Base-by-base conservation (phyloP, 2,113 vertebrate species). In the Trinectes maculatus region DNA sequence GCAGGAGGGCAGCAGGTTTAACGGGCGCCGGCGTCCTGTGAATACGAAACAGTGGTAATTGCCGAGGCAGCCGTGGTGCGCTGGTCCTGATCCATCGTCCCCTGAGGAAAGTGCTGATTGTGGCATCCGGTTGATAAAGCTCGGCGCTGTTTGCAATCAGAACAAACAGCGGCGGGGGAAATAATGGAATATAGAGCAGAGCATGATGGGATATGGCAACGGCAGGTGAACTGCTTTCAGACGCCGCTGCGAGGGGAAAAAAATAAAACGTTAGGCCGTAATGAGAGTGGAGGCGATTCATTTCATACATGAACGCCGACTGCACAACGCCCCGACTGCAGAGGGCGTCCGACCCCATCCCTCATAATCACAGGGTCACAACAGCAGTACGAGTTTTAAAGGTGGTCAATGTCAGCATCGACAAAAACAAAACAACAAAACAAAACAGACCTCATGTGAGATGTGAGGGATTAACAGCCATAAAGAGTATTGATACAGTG, bases 91-190 rank as follows among this genome's bases (percentile, higher is more conserved):
- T 70, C 72, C 59, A 11, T 25, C 33, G 42, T 67, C 77, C 36
- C 73, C 28, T 22, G 25, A 61, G 65, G 64, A 71, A 84, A 79
- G 77, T 66, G 89, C 83, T 83, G 83, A 91, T 76, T 74, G 84
- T 77, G 80, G 86, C 71, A 66, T 34, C 7, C 34, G 61, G 55
- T 49, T 77, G 74, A 82, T 80, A 59, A 67, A 74, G 69, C 67
- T 51, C 8, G 2, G 48, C 37, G 2, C 25, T 8, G 42, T 54
- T 62, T 22, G 4, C 29, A 22, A 65, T 69, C 44, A 57, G 51
- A 71, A 63, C 61, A 66, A 78, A 77, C 34, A 78, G 16, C 3
- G n/a, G 1, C 53, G n/a, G 42, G 26, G 49, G 31, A 74, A 79
- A 68, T 77, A 79, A 80, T 62, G 67, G 51, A 76, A 73, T 68